These are phyloP conservation scores for Scomberomorus guttatus DNA, from an alignment of 2,797 vertebrate genomes.

Conservation along the genomic window DNA sequence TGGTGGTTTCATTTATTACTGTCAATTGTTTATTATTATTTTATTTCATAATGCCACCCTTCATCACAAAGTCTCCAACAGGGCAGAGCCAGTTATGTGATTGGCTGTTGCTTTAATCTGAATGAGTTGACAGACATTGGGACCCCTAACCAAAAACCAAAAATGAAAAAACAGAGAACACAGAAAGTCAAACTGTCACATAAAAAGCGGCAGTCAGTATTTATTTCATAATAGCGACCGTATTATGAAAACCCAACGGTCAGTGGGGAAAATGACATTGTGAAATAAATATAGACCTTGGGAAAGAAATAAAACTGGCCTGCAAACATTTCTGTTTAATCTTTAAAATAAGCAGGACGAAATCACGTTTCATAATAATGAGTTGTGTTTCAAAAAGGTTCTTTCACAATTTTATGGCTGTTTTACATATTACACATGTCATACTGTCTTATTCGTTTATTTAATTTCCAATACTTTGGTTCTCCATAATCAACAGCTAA, in stretches of 20 bases:
- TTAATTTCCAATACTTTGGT: conserved; percentile 27
- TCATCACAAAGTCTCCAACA: background rate
- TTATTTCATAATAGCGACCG: too few relatives aligned
- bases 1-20: background rate
- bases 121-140: background rate
- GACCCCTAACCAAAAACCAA: too few relatives aligned
- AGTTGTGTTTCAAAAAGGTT: conserved; percentile 1
- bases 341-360: conserved; percentile 7
- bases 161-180: too few relatives aligned
- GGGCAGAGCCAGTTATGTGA: background rate
- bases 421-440: background rate
- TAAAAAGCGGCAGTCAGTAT: too few relatives aligned
- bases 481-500: conserved; percentile 19
- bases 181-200: too few relatives aligned
- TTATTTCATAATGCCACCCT: background rate
- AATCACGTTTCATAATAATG: conserved; percentile 1
- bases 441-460: conserved; percentile 8
- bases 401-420: background rate
- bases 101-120: background rate
- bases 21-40: background rate
- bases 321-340: background rate
- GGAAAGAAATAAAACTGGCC: background rate
- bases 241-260: background rate
- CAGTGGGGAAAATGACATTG: background rate
- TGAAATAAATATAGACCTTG: background rate